Percentiles rank a stretch among this genome's conserved stretches.
These are phyloP conservation scores for Eurytoma adleriae DNA, from an alignment of 2,888 invertebrate genomes.

Conservation along the genomic window DNA sequence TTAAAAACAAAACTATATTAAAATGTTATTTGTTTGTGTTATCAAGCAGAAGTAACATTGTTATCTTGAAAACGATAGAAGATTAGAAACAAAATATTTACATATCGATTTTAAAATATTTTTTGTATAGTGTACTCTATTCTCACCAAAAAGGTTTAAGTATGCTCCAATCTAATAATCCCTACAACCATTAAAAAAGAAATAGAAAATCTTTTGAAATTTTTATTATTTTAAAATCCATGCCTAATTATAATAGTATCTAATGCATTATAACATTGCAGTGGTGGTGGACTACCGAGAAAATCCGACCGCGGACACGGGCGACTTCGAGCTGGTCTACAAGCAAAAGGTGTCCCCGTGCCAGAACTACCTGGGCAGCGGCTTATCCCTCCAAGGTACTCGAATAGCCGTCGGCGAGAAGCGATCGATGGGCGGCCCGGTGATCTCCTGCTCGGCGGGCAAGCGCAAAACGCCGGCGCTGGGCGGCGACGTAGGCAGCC, in stretches of 20 bases:
- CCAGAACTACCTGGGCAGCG: conserved; percentile 88
- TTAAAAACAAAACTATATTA: no score
- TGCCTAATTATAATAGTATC: no score
- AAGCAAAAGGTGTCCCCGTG: conserved; percentile 87
- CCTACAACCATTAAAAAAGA: no score
- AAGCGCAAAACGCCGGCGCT: not conserved
- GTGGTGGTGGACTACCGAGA: conserved; percentile 87
- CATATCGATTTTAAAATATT: no score
- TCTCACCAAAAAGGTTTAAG: not conserved
- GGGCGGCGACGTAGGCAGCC: conserved; percentile 68
- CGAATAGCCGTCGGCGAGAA: conserved; percentile 72
- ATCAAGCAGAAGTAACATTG: no score
- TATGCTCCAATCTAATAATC: not conserved
- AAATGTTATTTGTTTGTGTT: no score
- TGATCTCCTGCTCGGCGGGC: not conserved
- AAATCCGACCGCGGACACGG: conserved; percentile 87
- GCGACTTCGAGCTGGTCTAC: conserved; percentile 88
- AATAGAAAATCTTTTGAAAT: no score
- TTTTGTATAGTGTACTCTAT: not conserved
- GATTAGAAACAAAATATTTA: no score
- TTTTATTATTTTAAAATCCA: no score
- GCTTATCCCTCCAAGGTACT: conserved; percentile 83
- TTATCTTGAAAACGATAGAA: no score
- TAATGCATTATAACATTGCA: conserved; percentile 72
- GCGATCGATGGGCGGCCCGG: conserved; percentile 3